Percentiles rank a stretch among this genome's conserved stretches.
These are phyloP conservation scores for Semnornis frantzii DNA, from an alignment of 2,113 vertebrate species.

Conservation along the genomic window DNA sequence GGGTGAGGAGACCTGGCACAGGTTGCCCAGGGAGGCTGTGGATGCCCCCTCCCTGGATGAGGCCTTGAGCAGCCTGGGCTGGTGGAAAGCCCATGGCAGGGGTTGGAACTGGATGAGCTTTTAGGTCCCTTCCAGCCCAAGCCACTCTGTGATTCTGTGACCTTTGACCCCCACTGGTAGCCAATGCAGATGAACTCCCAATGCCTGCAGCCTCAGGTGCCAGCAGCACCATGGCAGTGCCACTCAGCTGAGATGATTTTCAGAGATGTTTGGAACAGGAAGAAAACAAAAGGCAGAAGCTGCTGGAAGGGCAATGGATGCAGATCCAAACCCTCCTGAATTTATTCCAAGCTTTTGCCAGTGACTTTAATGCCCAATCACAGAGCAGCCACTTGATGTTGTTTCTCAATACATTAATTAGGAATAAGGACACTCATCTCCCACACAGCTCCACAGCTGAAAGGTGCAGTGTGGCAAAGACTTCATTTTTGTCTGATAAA, in stretches of 20 bases:
- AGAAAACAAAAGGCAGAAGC: neutral
- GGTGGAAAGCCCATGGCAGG: too few species aligned
- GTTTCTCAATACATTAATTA: conserved; percentile 29
- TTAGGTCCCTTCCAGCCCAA: too few species aligned
- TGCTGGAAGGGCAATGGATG: neutral
- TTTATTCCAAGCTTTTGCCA: conserved; percentile 10
- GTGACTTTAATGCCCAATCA: conserved; percentile 24
- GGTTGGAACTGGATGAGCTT: too few species aligned
- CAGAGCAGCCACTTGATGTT: conserved; percentile 20
- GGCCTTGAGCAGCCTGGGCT: too few species aligned
- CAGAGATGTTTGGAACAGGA: neutral
- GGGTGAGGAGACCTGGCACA: too few species aligned
- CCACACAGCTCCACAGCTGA: neutral
- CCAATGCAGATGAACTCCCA: neutral
- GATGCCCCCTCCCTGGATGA: too few species aligned
- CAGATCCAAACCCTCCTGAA: neutral
- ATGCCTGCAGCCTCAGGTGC: too few species aligned
- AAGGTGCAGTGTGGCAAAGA: neutral
- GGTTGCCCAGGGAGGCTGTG: too few species aligned
- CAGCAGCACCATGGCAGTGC: neutral
- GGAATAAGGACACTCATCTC: neutral
- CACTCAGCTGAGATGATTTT: neutral
- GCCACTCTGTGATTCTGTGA: too few species aligned
- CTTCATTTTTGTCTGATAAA: neutral
- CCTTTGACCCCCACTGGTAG: neutral